Conservation (phyloP, 2,888 invertebrate genomes). For the Nemotelus pantherinus region DNA sequence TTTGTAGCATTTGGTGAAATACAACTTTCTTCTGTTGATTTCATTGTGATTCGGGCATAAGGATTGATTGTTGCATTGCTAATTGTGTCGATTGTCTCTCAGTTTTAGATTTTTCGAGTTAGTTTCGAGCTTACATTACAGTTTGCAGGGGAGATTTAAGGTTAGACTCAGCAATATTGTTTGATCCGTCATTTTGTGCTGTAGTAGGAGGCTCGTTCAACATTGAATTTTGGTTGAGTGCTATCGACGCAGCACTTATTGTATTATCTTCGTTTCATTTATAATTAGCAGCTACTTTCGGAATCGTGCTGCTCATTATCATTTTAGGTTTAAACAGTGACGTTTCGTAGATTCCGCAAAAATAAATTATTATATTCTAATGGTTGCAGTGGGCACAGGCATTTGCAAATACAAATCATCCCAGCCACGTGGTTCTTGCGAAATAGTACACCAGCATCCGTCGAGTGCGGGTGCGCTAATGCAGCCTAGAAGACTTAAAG, state of each 20-base stretch:
- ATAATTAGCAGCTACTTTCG: constrained; percentile 78
- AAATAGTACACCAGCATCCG: no score
- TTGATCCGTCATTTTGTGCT: constrained; percentile 48
- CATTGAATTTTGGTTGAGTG: constrained; percentile 52
- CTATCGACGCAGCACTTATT: constrained; percentile 65
- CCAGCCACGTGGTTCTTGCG: no score
- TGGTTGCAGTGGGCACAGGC: no score
- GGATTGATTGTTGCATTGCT: constrained; percentile 47
- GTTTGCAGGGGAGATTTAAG: constrained; percentile 63
- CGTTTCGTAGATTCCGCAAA: no score
- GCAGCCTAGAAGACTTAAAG: no score
- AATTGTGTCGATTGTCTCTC: constrained; percentile 52
- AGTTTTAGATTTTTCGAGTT: constrained; percentile 61
- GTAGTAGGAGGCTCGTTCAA: constrained; percentile 48
- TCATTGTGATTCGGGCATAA: background rate
- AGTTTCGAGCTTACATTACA: constrained; percentile 60
- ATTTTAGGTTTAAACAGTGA: no score
- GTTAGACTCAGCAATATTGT: constrained; percentile 54
- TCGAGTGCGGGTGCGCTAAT: no score
- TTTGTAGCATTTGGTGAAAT: no score
- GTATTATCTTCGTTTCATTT: constrained; percentile 71
- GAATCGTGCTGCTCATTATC: constrained; percentile 77
- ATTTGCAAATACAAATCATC: no score
- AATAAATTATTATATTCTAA: no score
- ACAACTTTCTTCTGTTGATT: no score